A percentile compares a stretch with the other conserved stretches of the same genome.
Evolutionary conservation across 1,140 invertebrate species (phyloP).

Genomic region (Procambarus virginalis): DNA sequence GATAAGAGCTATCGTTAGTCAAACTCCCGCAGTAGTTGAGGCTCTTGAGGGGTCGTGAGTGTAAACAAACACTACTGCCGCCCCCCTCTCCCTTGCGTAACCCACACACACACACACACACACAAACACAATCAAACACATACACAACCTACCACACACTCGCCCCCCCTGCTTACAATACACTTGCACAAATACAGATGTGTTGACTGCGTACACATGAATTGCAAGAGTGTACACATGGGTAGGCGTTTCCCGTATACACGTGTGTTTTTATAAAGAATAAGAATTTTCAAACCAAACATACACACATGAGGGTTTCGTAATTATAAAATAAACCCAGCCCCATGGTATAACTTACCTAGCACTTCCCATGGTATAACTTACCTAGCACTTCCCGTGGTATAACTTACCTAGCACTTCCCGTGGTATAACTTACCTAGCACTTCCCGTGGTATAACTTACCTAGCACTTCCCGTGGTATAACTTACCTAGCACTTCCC

Average conservation of each 20-base stretch:
- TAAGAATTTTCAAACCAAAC: not conserved
- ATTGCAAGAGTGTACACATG: not conserved
- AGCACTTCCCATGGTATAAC: no score
- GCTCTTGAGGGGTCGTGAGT: not conserved
- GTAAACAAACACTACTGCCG: slow-evolving; percentile 10
- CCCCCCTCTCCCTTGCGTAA: not conserved
- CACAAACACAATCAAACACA: not conserved
- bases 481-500: no score
- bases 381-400: no score
- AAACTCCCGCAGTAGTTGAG: slow-evolving; percentile 49
- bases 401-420: no score
- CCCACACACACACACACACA: not conserved
- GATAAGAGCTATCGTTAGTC: slow-evolving; percentile 20
- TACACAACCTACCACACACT: not conserved
- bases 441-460: no score
- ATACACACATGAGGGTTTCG: no score
- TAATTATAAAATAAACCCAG: no score
- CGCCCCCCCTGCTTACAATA: not conserved
- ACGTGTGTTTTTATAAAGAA: not conserved
- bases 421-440: no score
- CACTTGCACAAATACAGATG: slow-evolving; percentile 7
- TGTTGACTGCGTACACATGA: not conserved
- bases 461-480: no score
- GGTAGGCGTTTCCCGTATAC: not conserved
- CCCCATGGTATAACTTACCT: no score